Base-by-base conservation (phyloP, 2,113 vertebrate genomes). In the Misgurnus mizolepis region DNA sequence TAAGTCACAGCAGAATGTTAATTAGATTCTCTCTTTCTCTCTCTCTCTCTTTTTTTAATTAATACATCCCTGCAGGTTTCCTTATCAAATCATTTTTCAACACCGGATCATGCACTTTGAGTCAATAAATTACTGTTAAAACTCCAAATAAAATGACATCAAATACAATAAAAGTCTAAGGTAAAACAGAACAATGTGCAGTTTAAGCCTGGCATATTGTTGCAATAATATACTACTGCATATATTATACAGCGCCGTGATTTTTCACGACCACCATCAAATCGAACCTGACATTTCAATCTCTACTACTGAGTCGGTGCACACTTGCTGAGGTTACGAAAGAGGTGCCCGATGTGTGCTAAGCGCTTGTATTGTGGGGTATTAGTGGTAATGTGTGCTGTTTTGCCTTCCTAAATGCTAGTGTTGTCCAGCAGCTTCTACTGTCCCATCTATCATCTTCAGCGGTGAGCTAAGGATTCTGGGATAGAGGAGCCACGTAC, bases 11-110 rank as follows among this genome's bases (percentile, higher is more conserved):
- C 80, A 90, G 92, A 93, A 93, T 94, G 92, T 90, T 94, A 93
- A 94, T 94, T 93, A 93, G 87, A 89, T 87, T 93, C 56, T 82
- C 22, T 22, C 22, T 22, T 22, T 22, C 22, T 22, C 22, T 22
- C 80, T 81, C 80, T 68, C 80, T 81, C 80, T 68, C 27, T 34
- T 34, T 87, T 92, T 93, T 92, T 91, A 91, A 93, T 93, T 92
- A 93, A 93, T 93, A 89, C 89, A 89, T 93, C 92, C 91, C 92
- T 89, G 87, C 91, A 93, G 92, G 91, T 93, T 94, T 94, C 89
- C 83, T 78, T 87, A 93, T 90, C 89, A 91, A 91, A 92, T 92
- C 88, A 87, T 88, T 87, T 91, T 58, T 91, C 88, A 91, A 91
- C 89, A 88, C 82, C 81, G 83, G 82, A 89, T 80, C 43, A n/a